Conservation (phyloP, 2,797 vertebrate species). For the Euthynnus affinis region DNA sequence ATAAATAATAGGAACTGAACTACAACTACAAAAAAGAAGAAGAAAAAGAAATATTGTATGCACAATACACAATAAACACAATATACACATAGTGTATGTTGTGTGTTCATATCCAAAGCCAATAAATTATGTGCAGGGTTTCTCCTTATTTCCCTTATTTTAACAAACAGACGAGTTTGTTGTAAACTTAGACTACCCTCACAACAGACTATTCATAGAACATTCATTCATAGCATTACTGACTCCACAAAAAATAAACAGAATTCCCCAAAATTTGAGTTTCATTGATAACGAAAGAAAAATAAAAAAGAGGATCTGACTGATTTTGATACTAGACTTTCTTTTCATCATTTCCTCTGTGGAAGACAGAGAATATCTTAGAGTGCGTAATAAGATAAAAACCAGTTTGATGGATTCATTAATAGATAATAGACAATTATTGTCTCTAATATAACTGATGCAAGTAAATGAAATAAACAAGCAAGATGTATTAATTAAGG, state of each 20-base stretch:
- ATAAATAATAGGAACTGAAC: not conserved
- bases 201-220: too few species aligned
- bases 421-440: too few species aligned
- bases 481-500: too few species aligned
- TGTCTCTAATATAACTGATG: too few species aligned
- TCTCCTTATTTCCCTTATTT: not conserved
- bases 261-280: constrained; percentile 35
- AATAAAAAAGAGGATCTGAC: constrained; percentile 59
- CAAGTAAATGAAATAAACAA: too few species aligned
- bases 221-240: not conserved
- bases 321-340: constrained; percentile 16
- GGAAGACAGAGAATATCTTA: too few species aligned
- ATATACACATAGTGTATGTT: not conserved
- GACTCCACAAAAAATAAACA: constrained; percentile 1
- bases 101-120: not conserved
- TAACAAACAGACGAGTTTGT: not conserved
- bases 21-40: too few species aligned
- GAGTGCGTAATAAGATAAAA: too few species aligned
- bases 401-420: too few species aligned
- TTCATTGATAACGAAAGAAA: constrained; percentile 49
- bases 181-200: too few species aligned
- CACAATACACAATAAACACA: not conserved
- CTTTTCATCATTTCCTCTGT: too few species aligned
- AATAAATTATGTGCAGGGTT: not conserved
- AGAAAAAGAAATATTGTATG: not conserved